Conservation (phyloP, 2,888 invertebrate species). For the Campoletis raptor region DNA sequence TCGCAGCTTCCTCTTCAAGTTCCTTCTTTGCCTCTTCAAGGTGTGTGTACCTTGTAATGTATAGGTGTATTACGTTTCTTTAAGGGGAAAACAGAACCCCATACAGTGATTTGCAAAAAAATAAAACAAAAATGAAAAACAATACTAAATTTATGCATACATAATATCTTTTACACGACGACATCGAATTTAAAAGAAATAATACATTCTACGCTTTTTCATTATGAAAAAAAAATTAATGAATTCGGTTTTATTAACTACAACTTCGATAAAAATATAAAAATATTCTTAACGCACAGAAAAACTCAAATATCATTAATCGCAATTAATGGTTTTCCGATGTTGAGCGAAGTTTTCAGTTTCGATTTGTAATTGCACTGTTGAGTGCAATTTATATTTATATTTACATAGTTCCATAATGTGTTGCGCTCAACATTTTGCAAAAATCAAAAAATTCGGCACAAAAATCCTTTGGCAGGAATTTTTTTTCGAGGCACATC, state of each 20-base stretch:
- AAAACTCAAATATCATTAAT: background rate
- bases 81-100: background rate
- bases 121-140: background rate
- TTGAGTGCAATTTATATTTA: too few relatives aligned
- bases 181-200: background rate
- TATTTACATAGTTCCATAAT: too few relatives aligned
- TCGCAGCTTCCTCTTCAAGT: slow-evolving; percentile 54
- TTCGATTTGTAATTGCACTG: background rate
- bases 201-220: background rate
- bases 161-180: background rate
- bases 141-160: background rate
- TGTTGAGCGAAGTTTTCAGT: background rate
- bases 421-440: too few relatives aligned
- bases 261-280: background rate
- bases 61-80: slow-evolving; percentile 75
- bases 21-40: slow-evolving; percentile 26
- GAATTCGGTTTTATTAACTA: background rate
- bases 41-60: slow-evolving; percentile 41
- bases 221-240: background rate
- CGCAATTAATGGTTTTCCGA: too few relatives aligned
- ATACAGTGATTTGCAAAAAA: background rate
- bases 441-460: too few relatives aligned
- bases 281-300: too few relatives aligned
- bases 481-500: background rate
- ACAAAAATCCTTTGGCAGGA: background rate